Conservation (phyloP, 2,888 invertebrate species). For the Malthinus flaveolus region DNA sequence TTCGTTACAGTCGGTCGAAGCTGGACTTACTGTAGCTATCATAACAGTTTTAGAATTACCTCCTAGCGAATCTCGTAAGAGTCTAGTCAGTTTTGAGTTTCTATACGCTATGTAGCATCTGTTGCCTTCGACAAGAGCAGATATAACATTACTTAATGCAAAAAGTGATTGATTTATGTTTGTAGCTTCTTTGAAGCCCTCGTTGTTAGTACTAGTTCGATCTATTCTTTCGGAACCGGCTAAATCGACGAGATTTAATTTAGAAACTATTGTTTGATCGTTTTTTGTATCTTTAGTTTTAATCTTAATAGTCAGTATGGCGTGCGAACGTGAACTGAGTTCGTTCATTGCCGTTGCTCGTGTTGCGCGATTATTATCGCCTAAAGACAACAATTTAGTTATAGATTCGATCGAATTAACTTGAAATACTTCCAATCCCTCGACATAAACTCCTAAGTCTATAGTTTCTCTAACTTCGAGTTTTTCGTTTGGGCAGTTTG, state of each 20-base stretch:
- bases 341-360: conserved; percentile 97
- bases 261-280: conserved; percentile 90
- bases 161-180: conserved; percentile 98
- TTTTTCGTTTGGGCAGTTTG: conserved; percentile 80
- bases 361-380: conserved; percentile 90
- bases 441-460: conserved; percentile 97
- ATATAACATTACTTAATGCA: conserved; percentile 97
- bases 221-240: conserved; percentile 98
- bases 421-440: conserved; percentile 95
- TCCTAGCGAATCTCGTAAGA: conserved; percentile 95
- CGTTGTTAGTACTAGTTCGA: conserved; percentile 93
- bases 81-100: conserved; percentile 93
- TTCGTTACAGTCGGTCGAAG: conserved; percentile 95
- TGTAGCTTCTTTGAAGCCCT: conserved; percentile 92
- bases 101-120: conserved; percentile 97
- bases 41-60: conserved; percentile 95
- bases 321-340: conserved; percentile 95
- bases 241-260: conserved; percentile 95
- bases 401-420: conserved; percentile 69
- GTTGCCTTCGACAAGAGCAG: conserved; percentile 96
- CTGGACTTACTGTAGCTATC: conserved; percentile 97
- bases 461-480: conserved; percentile 93
- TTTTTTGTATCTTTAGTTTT: conserved; percentile 90
- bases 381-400: conserved; percentile 68
- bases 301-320: conserved; percentile 97